These are phyloP conservation scores for Coelopa frigida DNA, from an alignment of 1,140 invertebrate genomes.

Conservation along the genomic window DNA sequence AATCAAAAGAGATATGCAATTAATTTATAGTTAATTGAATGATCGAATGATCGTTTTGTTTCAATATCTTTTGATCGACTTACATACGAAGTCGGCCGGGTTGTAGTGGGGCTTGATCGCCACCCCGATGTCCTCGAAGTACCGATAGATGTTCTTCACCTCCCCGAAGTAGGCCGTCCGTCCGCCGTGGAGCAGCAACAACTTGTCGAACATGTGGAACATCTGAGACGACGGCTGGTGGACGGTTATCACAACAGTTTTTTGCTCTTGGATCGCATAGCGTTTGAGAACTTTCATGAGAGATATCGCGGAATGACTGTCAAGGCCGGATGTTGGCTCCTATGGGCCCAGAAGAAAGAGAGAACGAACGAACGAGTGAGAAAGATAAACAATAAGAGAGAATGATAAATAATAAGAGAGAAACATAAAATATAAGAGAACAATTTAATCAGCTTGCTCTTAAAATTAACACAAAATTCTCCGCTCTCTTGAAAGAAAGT, in stretches of 20 bases:
- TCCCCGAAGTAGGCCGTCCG: conserved; percentile 75
- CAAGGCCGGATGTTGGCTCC: conserved; percentile 81
- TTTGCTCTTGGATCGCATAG: conserved; percentile 69
- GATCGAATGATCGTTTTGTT: too few relatives aligned
- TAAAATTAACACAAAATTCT: too few relatives aligned
- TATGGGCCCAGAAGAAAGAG: conserved; percentile 36
- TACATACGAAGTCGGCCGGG: conserved; percentile 81
- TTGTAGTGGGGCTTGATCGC: conserved; percentile 74
- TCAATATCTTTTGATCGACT: conserved; percentile 39
- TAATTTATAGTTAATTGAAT: too few relatives aligned
- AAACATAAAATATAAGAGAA: too few relatives aligned
- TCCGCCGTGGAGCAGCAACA: conserved; percentile 69
- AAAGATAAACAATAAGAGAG: not conserved
- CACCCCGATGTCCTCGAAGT: conserved; percentile 67
- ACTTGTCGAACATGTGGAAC: conserved; percentile 78
- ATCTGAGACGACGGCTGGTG: conserved; percentile 85
- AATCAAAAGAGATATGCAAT: not conserved
- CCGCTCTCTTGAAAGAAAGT: too few relatives aligned
- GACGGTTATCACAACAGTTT: conserved; percentile 74
- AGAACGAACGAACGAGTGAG: not conserved
- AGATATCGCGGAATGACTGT: conserved; percentile 73
- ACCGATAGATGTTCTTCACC: conserved; percentile 66
- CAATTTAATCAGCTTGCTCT: too few relatives aligned
- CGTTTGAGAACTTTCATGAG: conserved; percentile 68
- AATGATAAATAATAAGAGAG: too few relatives aligned